Evolutionary conservation across 2,113 vertebrate genomes (phyloP).

Genomic region (Grantiella picta): DNA sequence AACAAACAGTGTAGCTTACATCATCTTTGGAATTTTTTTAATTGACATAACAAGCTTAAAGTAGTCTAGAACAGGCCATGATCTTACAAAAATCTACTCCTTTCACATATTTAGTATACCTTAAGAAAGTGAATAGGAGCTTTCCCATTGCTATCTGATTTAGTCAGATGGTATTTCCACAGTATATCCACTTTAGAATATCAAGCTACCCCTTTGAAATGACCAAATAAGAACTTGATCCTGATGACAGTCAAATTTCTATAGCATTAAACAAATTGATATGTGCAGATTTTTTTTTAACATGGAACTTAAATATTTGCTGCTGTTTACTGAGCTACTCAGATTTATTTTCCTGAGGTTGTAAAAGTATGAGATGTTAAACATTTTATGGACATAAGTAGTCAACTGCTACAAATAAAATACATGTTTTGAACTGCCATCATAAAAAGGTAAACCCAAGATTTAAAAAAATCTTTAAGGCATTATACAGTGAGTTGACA

Average conservation of each 20-base stretch:
- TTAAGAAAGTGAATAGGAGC: not conserved
- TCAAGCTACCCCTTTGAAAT: not conserved
- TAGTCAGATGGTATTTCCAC: not conserved
- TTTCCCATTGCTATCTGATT: not conserved
- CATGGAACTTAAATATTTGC: not conserved
- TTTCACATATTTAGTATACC: not conserved
- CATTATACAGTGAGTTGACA: conserved; percentile 66
- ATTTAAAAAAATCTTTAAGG: conserved; percentile 55
- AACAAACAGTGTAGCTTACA: conserved; percentile 2
- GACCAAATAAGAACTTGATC: conserved; percentile 20
- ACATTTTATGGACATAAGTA: conserved; percentile 46
- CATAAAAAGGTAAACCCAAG: conserved; percentile 55
- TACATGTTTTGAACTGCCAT: conserved; percentile 25
- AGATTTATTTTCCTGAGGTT: not conserved
- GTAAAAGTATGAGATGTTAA: conserved; percentile 14
- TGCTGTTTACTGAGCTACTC: not conserved
- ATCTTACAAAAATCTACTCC: not conserved
- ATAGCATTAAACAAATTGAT: not conserved
- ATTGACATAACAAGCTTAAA: not conserved
- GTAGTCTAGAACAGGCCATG: not conserved
- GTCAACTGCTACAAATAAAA: conserved; percentile 53
- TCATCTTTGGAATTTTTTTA: not conserved
- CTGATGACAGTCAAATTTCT: not conserved
- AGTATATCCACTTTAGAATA: not conserved
- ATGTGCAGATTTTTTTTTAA: not conserved